phyloP scores from a whole-genome alignment of 2,888 invertebrate genomes.

The Noctua janthe region DNA sequence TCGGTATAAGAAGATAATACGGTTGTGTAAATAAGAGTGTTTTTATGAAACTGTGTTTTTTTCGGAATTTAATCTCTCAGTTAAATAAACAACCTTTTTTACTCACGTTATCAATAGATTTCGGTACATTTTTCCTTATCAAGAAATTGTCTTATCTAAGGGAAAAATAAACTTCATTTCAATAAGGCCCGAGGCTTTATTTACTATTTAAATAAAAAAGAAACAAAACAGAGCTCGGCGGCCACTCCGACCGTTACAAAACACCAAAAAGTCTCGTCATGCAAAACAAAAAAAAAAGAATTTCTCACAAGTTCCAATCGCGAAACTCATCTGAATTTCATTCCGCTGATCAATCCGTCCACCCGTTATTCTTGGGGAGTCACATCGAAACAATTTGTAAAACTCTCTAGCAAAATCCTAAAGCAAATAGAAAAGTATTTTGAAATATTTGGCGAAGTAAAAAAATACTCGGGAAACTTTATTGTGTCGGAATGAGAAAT shows the following conservation, averaged over 20 bases:
- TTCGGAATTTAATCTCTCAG: slow-evolving; percentile 38
- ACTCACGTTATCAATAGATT: slow-evolving; percentile 24
- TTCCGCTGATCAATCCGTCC: slow-evolving; percentile 75
- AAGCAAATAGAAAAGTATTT: slow-evolving; percentile 83
- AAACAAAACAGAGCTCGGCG: slow-evolving; percentile 55
- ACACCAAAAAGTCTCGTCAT: slow-evolving; percentile 63
- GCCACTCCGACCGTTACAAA: slow-evolving; percentile 49
- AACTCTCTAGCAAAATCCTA: slow-evolving; percentile 75
- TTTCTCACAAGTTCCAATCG: slow-evolving; percentile 72
- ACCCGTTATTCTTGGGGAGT: slow-evolving; percentile 75
- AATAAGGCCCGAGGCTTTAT: slow-evolving; percentile 38
- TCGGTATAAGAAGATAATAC: slow-evolving; percentile 59
- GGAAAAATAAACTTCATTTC: slow-evolving; percentile 35
- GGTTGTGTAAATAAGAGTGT: slow-evolving; percentile 55
- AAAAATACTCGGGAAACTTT: slow-evolving; percentile 78
- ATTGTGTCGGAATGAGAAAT: slow-evolving; percentile 81
- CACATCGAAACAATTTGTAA: slow-evolving; percentile 79
- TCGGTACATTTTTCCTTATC: slow-evolving; percentile 9
- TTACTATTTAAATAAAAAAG: slow-evolving; percentile 57
- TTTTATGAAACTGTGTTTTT: slow-evolving; percentile 34
- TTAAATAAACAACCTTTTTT: slow-evolving; percentile 43
- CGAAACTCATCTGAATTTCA: slow-evolving; percentile 79
- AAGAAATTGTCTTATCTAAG: slow-evolving; percentile 23
- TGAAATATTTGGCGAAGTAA: slow-evolving; percentile 79
- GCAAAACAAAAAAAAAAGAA: slow-evolving; percentile 60